Base-by-base conservation (phyloP, 2,888 invertebrate species). In the Bombylius discolor region DNA sequence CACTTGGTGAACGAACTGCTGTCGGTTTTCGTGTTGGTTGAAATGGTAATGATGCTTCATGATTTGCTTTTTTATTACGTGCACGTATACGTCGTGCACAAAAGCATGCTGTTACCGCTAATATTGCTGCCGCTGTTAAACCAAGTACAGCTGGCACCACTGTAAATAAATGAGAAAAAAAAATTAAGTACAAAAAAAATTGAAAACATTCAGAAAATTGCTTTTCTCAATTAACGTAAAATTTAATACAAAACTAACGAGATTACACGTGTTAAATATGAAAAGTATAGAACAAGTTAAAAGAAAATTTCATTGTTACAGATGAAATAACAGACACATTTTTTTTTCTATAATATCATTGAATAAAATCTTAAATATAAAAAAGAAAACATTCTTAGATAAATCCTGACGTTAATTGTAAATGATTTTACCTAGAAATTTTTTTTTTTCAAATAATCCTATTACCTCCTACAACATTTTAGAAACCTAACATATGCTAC, bases 1-100 rank as follows among this genome's bases (percentile, higher is more conserved):
- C 87, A 53, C 87, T 89, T 1, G 92, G 92, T 59, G 89, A 91
- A 62, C 89, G 87, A 55, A 93, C 91, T 83, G 74, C 74, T 13
- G 72, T 74, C 66, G 73, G 73, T 77, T 72, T 71, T 53, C 72
- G 64, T 36, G 74, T 70, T 59, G 74, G 74, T 64, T 74, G 73
- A 58, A 74, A 74, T 57, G 73, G 72, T 55, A 73, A 70, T 6
- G 70, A 68, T 14, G 70, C 65, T 58, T 73, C 74, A 56, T 72
- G 71, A 58, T 68, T 70, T 53, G 69, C 68, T 64, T 74, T 74
- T 57, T 72, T 70, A 57, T 69, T 70, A 31, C 72, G 68, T 47
- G 68, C 63, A 33, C 71, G 67, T 60, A 74, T 64, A 58, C 72
- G 69, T 60, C 69, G 69, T 55, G 70, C 70, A 62, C 72, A 74